These are phyloP conservation scores for Pachypeltis micranthus DNA, from an alignment of 1,140 invertebrate species.

Conservation along the genomic window DNA sequence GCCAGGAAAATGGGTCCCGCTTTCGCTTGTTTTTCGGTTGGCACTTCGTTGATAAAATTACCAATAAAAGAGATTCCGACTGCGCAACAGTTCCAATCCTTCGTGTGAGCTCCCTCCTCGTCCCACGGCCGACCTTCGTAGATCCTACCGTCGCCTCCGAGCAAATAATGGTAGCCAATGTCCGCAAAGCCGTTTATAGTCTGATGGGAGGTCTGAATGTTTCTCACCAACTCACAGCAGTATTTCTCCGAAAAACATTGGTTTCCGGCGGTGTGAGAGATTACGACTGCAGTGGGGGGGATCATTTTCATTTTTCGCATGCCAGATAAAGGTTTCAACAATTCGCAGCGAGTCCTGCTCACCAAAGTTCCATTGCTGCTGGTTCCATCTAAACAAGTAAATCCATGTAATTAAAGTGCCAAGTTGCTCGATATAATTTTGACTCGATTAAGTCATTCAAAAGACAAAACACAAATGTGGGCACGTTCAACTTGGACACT, in stretches of 20 bases:
- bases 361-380: neutral
- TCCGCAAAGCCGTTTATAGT: slow-evolving; percentile 46
- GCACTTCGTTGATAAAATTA: neutral
- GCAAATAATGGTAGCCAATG: slow-evolving; percentile 63
- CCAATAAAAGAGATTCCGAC: slow-evolving; percentile 43
- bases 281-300: slow-evolving; percentile 2
- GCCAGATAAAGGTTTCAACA: neutral
- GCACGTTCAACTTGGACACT: no score
- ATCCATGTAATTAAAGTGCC: no score
- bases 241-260: slow-evolving; percentile 31
- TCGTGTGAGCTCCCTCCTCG: slow-evolving; percentile 54
- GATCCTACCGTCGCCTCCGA: slow-evolving; percentile 61
- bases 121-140: slow-evolving; percentile 57
- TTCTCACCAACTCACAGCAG: slow-evolving; percentile 36
- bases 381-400: no score
- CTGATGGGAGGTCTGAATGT: slow-evolving; percentile 38
- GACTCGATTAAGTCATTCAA: no score
- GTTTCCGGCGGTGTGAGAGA: neutral
- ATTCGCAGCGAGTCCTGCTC: neutral
- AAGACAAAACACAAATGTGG: no score
- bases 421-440: no score
- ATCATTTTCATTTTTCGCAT: neutral
- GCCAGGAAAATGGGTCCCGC: neutral
- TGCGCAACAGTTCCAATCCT: slow-evolving; percentile 49
- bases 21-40: neutral